A percentile compares a stretch with the other conserved stretches of the same genome.
These are phyloP conservation scores for Mesorhabditis sp. DNA, from an alignment of 2,888 invertebrate species.

Conservation along the genomic window DNA sequence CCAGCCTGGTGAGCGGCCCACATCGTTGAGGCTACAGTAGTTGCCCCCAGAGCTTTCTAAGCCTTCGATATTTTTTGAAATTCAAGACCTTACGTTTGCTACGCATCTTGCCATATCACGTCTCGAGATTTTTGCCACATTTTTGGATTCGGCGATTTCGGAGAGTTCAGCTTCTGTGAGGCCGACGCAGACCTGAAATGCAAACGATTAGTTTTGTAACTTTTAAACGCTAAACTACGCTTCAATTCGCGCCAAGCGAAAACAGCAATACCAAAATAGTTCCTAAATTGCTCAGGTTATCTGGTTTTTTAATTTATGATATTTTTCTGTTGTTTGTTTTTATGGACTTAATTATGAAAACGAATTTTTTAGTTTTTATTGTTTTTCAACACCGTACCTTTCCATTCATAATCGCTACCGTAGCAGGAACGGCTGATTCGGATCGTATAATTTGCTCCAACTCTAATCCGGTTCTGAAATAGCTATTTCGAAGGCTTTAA, in stretches of 20 bases:
- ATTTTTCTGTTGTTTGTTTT: too few species aligned
- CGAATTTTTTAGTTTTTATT: too few species aligned
- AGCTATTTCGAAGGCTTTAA: background rate
- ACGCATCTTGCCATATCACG: slow-evolving; percentile 56
- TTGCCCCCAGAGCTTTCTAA: slow-evolving; percentile 71
- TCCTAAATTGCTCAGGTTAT: too few species aligned
- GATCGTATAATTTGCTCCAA: slow-evolving; percentile 73
- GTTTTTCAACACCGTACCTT: slow-evolving; percentile 17
- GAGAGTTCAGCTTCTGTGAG: slow-evolving; percentile 69
- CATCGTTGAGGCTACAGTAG: slow-evolving; percentile 92
- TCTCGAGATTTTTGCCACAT: slow-evolving; percentile 77
- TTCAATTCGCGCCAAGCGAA: too few species aligned
- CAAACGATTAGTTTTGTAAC: background rate
- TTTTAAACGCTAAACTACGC: too few species aligned
- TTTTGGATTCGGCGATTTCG: slow-evolving; percentile 67
- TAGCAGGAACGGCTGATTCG: slow-evolving; percentile 79
- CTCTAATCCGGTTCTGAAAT: slow-evolving; percentile 70
- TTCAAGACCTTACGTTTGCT: slow-evolving; percentile 24
- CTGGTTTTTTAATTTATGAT: too few species aligned
- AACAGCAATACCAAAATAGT: too few species aligned
- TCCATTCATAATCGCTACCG: slow-evolving; percentile 82
- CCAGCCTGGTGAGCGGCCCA: slow-evolving; percentile 76
- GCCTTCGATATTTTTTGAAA: background rate
- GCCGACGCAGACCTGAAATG: slow-evolving; percentile 53
- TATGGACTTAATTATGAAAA: too few species aligned